Evolutionary conservation across 2,113 vertebrate species (phyloP).

Genomic region (Pluvianellus socialis): DNA sequence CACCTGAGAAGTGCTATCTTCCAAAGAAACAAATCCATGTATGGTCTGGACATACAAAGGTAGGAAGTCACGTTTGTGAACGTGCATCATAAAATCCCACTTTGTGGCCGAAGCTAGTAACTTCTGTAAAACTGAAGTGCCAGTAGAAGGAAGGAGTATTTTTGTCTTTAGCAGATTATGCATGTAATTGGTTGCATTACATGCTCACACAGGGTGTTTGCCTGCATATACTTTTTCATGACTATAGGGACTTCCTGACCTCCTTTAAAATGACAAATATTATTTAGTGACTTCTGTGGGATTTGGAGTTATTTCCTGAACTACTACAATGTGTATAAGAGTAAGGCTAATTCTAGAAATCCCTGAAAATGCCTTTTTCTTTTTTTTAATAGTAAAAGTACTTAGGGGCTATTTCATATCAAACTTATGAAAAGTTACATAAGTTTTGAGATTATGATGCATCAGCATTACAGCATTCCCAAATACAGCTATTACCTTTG

Average conservation of each 20-base stretch:
- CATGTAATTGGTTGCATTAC: background rate
- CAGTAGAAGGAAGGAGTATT: background rate
- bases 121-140: background rate
- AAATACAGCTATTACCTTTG: background rate
- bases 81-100: background rate
- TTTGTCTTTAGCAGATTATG: background rate
- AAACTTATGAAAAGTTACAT: background rate
- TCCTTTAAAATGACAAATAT: background rate
- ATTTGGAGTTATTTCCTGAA: background rate
- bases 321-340: background rate
- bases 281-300: background rate
- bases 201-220: background rate
- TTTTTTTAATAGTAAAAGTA: background rate
- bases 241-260: background rate
- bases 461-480: background rate
- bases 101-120: background rate
- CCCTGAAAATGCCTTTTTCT: background rate
- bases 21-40: conserved; percentile 98
- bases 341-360: background rate
- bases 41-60: conserved; percentile 98
- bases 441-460: background rate
- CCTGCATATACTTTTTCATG: background rate
- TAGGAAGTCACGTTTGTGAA: conserved; percentile 38
- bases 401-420: background rate
- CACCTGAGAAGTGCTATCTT: conserved; percentile 96